A percentile compares a stretch with the other conserved stretches of the same genome.
These are phyloP conservation scores for Tetrax tetrax DNA, from an alignment of 2,113 vertebrate species.

Conservation along the genomic window DNA sequence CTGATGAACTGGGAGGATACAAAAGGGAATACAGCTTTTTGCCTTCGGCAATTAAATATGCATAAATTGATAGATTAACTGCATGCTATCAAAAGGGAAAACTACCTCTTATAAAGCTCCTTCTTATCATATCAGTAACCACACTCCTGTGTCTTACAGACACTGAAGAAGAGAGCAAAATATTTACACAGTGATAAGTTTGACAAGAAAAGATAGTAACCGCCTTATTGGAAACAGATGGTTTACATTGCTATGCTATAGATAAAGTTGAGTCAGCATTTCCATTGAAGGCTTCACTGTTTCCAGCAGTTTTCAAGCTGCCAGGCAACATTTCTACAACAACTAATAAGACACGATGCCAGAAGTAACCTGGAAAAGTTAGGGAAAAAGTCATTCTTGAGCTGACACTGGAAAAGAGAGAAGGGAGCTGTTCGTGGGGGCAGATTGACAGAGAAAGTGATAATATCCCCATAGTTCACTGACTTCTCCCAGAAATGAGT, in stretches of 20 bases:
- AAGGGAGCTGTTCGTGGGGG: not conserved
- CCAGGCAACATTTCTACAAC: conserved; percentile 16
- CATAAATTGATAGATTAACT: not conserved
- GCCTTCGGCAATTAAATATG: not conserved
- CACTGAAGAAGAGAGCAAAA: conserved; percentile 31
- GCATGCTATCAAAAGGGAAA: not conserved
- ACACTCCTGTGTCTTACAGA: not conserved
- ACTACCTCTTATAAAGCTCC: not conserved
- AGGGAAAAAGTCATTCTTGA: not conserved
- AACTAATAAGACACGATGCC: not conserved
- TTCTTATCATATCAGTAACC: not conserved
- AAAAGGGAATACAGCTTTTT: not conserved
- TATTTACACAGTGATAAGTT: conserved; percentile 39
- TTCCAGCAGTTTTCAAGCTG: conserved; percentile 16
- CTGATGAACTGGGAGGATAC: not conserved
- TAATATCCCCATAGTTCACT: not conserved
- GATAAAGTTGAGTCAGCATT: conserved; percentile 43
- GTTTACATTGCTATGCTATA: not conserved
- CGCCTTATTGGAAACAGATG: conserved; percentile 69
- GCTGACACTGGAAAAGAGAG: not conserved
- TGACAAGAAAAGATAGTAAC: conserved; percentile 65
- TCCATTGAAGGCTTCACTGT: conserved; percentile 8
- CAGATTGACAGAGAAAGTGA: not conserved
- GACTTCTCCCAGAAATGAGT: not conserved
- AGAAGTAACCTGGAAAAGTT: not conserved